A percentile compares a stretch with the other conserved stretches of the same genome.
Evolutionary conservation across 2,113 vertebrate species (phyloP).

Genomic region (Strix aluco): DNA sequence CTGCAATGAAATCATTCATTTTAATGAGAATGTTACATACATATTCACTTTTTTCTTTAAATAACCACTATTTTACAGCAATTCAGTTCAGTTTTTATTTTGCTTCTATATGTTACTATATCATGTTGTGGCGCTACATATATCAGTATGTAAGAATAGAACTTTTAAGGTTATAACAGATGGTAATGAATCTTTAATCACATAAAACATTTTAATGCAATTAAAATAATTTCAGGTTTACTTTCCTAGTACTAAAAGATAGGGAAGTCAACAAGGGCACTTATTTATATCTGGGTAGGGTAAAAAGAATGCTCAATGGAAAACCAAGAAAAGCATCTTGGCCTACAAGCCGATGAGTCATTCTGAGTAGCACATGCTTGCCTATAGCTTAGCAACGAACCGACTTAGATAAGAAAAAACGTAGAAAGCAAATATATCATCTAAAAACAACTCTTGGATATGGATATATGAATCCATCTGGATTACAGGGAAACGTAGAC

Average conservation of each 20-base stretch:
- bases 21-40: background rate
- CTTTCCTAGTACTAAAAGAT: background rate
- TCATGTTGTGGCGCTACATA: background rate
- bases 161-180: background rate
- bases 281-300: slow-evolving; percentile 8
- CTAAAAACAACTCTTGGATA: background rate
- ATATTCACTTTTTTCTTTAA: background rate
- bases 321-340: slow-evolving; percentile 41
- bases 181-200: background rate
- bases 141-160: background rate
- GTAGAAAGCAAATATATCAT: background rate
- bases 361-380: background rate
- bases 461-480: background rate
- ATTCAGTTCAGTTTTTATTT: background rate
- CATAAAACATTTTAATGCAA: background rate
- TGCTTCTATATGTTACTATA: background rate
- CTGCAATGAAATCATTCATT: background rate
- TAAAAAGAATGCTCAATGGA: background rate
- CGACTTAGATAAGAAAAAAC: background rate
- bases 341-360: slow-evolving; percentile 19
- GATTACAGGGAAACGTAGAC: background rate
- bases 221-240: background rate
- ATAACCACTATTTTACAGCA: background rate
- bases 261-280: background rate
- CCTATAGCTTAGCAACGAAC: background rate